Evolutionary conservation across 2,113 vertebrate species (phyloP).

Genomic region (Brachyhypopomus occidentalis): DNA sequence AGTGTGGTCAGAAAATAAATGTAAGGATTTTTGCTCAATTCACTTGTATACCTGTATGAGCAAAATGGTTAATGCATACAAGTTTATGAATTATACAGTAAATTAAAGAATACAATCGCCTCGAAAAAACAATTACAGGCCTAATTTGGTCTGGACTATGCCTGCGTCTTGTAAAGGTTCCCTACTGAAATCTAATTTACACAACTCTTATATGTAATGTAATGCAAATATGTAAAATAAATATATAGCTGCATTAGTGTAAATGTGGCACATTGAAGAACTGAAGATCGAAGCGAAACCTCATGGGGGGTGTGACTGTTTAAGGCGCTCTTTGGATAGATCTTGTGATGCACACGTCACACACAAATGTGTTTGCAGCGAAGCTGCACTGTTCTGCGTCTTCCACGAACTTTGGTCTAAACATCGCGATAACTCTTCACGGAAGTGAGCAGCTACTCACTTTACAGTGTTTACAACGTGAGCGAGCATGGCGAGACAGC

Average conservation of each 20-base stretch:
- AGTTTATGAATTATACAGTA: too few species aligned
- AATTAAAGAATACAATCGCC: too few species aligned
- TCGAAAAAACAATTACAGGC: too few species aligned
- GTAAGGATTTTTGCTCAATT: not conserved
- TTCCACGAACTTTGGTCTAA: not conserved
- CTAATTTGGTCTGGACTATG: too few species aligned
- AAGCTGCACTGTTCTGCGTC: not conserved
- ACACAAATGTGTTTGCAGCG: not conserved
- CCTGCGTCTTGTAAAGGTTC: too few species aligned
- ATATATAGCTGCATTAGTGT: too few species aligned
- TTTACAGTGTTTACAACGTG: constrained; percentile 27
- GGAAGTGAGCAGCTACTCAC: constrained; percentile 48
- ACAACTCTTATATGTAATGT: too few species aligned
- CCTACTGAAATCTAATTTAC: too few species aligned
- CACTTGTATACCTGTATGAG: not conserved
- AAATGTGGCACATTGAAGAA: not conserved
- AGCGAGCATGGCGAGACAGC: constrained; percentile 69
- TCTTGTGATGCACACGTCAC: not conserved
- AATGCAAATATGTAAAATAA: too few species aligned
- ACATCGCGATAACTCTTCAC: constrained; percentile 64
- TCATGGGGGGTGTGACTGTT: too few species aligned
- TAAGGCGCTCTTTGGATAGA: not conserved
- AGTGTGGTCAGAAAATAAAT: not conserved
- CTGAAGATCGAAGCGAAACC: not conserved
- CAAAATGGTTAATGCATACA: too few species aligned